phyloP scores from a whole-genome alignment of 2,888 invertebrate species.

The Rhamphomyia laevipes region DNA sequence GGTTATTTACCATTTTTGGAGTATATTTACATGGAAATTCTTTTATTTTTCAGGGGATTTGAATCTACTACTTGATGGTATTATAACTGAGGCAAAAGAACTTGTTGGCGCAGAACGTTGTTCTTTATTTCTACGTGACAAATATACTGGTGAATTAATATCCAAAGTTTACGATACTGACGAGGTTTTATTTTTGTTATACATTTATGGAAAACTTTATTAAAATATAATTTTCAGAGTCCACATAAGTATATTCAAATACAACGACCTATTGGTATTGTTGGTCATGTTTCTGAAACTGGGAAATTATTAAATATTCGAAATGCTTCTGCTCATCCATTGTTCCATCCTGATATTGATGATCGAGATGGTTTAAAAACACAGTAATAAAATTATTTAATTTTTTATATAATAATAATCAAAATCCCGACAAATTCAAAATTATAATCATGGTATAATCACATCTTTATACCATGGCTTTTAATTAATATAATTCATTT shows the following conservation, averaged over 20 bases:
- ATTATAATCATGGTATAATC: too few relatives aligned
- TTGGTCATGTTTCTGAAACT: constrained; percentile 66
- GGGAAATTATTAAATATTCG: constrained; percentile 62
- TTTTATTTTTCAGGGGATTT: constrained; percentile 43
- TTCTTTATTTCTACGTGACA: constrained; percentile 64
- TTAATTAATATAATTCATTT: too few relatives aligned
- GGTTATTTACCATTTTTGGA: too few relatives aligned
- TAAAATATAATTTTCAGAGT: constrained; percentile 2
- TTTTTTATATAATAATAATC: too few relatives aligned
- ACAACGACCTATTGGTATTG: constrained; percentile 47
- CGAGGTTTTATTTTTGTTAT: constrained; percentile 13
- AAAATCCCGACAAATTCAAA: too few relatives aligned
- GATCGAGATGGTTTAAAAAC: constrained; percentile 62
- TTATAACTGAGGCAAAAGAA: constrained; percentile 62
- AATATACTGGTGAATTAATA: constrained; percentile 60
- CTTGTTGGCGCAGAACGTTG: constrained; percentile 65
- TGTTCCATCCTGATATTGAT: constrained; percentile 63
- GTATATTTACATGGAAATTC: too few relatives aligned
- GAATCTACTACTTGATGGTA: constrained; percentile 54
- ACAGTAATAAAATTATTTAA: constrained; percentile 34
- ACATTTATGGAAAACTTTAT: neutral
- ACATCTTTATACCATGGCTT: too few relatives aligned
- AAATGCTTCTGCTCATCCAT: constrained; percentile 59
- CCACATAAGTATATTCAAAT: constrained; percentile 15
- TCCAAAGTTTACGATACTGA: constrained; percentile 59